Base-by-base conservation (phyloP, 2,113 vertebrate genomes). In the Xiphorhynchus elegans region DNA sequence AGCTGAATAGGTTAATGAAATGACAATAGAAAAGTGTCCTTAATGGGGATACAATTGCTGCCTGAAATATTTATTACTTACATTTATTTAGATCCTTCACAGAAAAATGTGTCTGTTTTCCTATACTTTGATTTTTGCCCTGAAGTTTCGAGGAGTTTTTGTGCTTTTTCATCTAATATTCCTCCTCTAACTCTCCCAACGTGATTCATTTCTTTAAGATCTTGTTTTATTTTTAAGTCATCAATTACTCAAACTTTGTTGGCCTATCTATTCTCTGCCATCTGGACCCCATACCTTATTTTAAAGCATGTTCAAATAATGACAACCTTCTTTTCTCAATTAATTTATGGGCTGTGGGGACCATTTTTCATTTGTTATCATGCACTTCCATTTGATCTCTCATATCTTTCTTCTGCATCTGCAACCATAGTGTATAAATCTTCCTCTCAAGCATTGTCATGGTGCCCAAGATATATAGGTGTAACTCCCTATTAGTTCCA, bases 281-380 rank as follows among this genome's bases (percentile, higher is more conserved):
- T 99, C 98, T 99, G 98, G 98, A 98, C 97, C 98, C 98, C 98
- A 98, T 98, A 98, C 99, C 98, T 98, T 98, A 98, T 98, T 98
- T 98, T 98, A 98, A 98, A 98, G 98, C 98, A 98, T 97, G 98
- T 97, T 98, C 97, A 97, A 98, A 98, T 99, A 99, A 99, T 99
- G 98, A 99, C 99, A 99, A 98, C 98, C 98, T 98, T 99, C 98
- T 98, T 98, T 98, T 98, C 97, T 97, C 98, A 98, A 98, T 99
- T 99, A 99, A 99, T 99, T 98, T 99, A 99, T 97, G 97, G 98
- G 98, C 98, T 96, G 94, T 91, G 93, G 97, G 97, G 98, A 98
- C 98, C 97, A 98, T 99, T 98, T 98, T 98, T 99, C 98, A 99
- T 98, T 97, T 98, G 98, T 98, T 99, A 99, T 99, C 98, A 98